These are phyloP conservation scores for Gastracanthus pulcherrimus DNA, from an alignment of 2,888 invertebrate genomes.

Conservation along the genomic window DNA sequence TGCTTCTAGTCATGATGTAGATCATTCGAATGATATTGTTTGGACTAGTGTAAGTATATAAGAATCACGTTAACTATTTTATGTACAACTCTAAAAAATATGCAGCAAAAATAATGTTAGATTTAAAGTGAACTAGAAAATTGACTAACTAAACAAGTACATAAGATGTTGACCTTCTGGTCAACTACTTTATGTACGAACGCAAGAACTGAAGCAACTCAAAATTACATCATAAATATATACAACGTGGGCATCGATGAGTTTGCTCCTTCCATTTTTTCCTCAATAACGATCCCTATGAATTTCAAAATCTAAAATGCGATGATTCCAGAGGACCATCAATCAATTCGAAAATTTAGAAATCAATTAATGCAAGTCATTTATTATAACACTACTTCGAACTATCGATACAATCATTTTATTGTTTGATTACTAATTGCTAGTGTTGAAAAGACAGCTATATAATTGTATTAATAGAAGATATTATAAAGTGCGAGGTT, in stretches of 20 bases:
- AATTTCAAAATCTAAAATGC: slow-evolving; percentile 29
- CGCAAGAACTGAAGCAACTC: slow-evolving; percentile 12
- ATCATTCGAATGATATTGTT: no score
- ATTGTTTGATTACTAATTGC: not conserved
- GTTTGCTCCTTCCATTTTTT: not conserved
- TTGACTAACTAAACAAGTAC: not conserved
- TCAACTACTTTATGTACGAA: slow-evolving; percentile 9
- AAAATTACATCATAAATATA: slow-evolving; percentile 4
- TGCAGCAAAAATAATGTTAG: not conserved
- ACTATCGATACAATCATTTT: no score
- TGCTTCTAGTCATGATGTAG: no score
- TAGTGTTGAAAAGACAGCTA: not conserved
- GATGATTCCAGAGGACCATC: not conserved
- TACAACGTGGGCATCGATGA: slow-evolving; percentile 12
- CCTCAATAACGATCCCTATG: no score
- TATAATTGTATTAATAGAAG: not conserved
- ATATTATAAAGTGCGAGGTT: no score
- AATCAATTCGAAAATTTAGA: not conserved
- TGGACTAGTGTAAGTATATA: no score
- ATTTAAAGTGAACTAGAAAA: not conserved
- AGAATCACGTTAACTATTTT: no score
- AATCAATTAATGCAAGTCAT: no score
- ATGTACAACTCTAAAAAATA: not conserved
- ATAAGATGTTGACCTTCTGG: not conserved
- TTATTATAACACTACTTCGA: no score